A percentile compares a stretch with the other conserved stretches of the same genome.
Evolutionary conservation across 2,113 vertebrate genomes (phyloP).

Genomic region (Thalassoma bifasciatum): DNA sequence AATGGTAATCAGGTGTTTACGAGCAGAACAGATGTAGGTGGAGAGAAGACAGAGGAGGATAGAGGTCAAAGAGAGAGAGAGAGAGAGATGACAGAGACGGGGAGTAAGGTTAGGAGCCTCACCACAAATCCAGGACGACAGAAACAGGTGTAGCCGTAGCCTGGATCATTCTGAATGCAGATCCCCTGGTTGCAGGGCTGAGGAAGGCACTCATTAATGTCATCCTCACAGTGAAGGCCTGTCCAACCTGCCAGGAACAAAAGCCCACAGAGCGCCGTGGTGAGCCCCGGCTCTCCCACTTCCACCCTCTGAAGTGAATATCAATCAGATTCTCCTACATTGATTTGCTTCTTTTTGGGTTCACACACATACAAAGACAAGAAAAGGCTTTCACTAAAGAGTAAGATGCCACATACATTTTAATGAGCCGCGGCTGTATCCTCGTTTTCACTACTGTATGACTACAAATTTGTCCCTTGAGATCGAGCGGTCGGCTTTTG

Average conservation of each 20-base stretch:
- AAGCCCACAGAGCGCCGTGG: slow-evolving; percentile 78
- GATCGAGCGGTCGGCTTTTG: slow-evolving; percentile 54
- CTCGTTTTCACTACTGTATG: slow-evolving; percentile 71
- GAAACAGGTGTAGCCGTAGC: slow-evolving; percentile 90
- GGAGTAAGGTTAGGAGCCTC: slow-evolving; percentile 71
- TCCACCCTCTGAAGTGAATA: slow-evolving; percentile 84
- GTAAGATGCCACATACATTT: slow-evolving; percentile 76
- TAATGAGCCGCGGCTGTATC: slow-evolving; percentile 69
- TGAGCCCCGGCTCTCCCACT: slow-evolving; percentile 79
- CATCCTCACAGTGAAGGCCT: slow-evolving; percentile 88
- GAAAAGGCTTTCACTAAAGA: slow-evolving; percentile 79
- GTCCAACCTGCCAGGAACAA: slow-evolving; percentile 89
- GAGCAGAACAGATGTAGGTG: no score
- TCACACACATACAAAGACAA: slow-evolving; percentile 76
- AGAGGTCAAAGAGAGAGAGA: slow-evolving; percentile 13
- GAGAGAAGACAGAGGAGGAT: no score
- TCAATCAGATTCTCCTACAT: slow-evolving; percentile 81
- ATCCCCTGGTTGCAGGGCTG: slow-evolving; percentile 90
- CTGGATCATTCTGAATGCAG: slow-evolving; percentile 88
- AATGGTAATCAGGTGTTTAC: no score
- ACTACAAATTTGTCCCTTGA: slow-evolving; percentile 72
- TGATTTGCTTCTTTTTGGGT: slow-evolving; percentile 80
- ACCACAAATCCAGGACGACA: slow-evolving; percentile 93
- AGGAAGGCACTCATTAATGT: slow-evolving; percentile 90
- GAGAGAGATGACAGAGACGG: slow-evolving; percentile 17